Evolutionary conservation across 2,797 vertebrate species (phyloP).

Genomic region (Neopelma chrysocephalum): DNA sequence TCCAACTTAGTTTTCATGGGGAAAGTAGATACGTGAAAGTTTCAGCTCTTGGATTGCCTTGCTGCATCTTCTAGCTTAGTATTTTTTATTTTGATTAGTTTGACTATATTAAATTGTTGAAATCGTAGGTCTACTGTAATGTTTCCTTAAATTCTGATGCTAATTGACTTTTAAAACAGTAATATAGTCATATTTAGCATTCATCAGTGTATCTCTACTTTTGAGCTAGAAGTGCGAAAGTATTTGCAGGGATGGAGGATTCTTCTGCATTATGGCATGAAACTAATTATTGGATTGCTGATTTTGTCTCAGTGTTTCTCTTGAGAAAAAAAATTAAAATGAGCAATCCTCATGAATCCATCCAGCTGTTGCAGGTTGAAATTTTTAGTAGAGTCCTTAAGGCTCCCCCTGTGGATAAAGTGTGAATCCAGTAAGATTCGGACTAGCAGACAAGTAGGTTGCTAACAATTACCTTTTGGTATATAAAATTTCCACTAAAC

Average conservation of each 20-base stretch:
- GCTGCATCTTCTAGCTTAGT: background rate
- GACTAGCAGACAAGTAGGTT: background rate
- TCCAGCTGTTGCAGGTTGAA: background rate
- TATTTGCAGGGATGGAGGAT: background rate
- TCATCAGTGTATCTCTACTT: background rate
- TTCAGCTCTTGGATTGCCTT: background rate
- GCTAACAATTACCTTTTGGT: background rate
- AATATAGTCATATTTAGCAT: background rate
- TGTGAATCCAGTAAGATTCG: background rate
- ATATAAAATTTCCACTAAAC: background rate
- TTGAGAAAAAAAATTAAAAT: background rate
- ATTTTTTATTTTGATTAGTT: background rate
- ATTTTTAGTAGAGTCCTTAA: background rate
- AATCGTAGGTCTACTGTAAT: background rate
- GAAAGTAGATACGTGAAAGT: background rate
- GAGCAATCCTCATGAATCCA: background rate
- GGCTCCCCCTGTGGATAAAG: background rate
- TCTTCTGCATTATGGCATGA: background rate
- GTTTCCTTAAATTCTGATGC: background rate
- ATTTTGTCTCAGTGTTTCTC: background rate
- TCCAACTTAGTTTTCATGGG: background rate
- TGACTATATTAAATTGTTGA: background rate
- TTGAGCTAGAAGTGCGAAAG: background rate
- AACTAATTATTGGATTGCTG: background rate
- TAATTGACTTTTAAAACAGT: background rate